These are phyloP conservation scores for Hiodon tergisus DNA, from an alignment of 2,113 vertebrate genomes.

Conservation along the genomic window DNA sequence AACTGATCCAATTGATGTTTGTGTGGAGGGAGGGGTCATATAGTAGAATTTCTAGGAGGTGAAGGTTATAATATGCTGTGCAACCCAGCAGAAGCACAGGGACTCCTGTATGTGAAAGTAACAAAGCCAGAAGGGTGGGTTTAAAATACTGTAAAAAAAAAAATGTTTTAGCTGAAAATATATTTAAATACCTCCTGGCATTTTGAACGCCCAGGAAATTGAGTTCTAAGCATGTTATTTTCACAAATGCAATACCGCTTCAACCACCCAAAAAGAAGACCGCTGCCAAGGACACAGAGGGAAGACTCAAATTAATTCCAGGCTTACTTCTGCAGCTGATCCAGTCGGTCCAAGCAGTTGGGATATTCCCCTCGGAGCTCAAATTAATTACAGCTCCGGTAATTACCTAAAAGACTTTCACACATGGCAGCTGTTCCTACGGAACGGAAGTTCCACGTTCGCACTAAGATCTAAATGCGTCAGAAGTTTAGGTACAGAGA, in stretches of 20 bases:
- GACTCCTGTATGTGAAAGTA: no score
- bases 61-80: no score
- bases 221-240: neutral
- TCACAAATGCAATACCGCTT: no score
- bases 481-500: no score
- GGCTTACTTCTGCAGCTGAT: neutral
- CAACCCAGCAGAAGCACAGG: no score
- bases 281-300: neutral
- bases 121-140: no score
- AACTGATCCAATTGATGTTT: no score
- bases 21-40: neutral
- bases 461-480: neutral
- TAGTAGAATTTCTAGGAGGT: no score
- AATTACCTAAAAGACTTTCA: neutral
- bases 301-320: conserved; percentile 4
- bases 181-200: no score
- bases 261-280: neutral
- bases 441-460: neutral
- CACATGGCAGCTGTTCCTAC: neutral
- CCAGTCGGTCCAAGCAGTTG: neutral
- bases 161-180: no score
- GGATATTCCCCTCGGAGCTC: neutral
- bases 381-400: conserved; percentile 5
- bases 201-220: no score
- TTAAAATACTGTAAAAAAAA: no score